A percentile compares a stretch with the other conserved stretches of the same genome.
phyloP scores from a whole-genome alignment of 2,888 invertebrate species.

The Megaustenia siamemsis region DNA sequence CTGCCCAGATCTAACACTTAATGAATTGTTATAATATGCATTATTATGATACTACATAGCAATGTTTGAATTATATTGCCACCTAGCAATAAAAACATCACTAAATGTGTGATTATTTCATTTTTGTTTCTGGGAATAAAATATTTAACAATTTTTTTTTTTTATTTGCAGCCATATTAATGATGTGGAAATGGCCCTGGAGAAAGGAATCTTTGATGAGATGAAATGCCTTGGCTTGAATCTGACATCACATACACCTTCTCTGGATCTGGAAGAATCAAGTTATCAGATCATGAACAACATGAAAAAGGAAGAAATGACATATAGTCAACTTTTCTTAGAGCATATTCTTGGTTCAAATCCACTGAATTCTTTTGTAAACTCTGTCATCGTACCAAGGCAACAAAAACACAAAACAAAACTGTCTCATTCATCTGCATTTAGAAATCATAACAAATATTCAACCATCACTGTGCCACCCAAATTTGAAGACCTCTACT shows the following conservation, averaged over 20 bases:
- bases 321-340: background rate
- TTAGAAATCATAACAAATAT: background rate
- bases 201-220: constrained; percentile 1
- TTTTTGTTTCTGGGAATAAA: too few species aligned
- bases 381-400: background rate
- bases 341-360: constrained; percentile 21
- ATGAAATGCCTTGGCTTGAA: constrained; percentile 34
- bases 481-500: background rate
- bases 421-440: background rate
- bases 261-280: background rate
- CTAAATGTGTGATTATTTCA: too few species aligned
- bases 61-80: too few species aligned
- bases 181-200: background rate
- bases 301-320: background rate
- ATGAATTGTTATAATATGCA: too few species aligned
- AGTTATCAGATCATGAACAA: background rate
- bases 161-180: background rate
- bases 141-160: background rate
- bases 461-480: too few species aligned
- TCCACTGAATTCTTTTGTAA: background rate
- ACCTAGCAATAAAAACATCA: too few species aligned
- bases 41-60: too few species aligned
- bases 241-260: background rate
- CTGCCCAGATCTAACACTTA: too few species aligned
- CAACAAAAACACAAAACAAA: too few species aligned